Percentiles rank a stretch among this genome's conserved stretches.
Conservation (phyloP, 2,113 vertebrate genomes). For the Saccopteryx leptura region DNA sequence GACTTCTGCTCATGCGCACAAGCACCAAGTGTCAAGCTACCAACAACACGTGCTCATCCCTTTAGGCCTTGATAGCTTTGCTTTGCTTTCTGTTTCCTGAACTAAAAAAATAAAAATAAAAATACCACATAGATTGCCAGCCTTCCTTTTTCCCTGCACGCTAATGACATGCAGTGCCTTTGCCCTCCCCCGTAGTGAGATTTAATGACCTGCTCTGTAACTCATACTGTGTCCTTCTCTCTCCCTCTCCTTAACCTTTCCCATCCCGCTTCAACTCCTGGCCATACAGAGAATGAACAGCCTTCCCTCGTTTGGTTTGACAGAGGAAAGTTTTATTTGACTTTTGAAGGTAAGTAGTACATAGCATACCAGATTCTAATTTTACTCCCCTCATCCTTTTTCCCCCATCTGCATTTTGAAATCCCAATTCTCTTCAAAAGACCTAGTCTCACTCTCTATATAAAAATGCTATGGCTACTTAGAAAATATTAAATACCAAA, state of each 20-base stretch:
- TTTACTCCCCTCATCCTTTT: slow-evolving; percentile 76
- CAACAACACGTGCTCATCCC: slow-evolving; percentile 74
- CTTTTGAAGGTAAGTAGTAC: slow-evolving; percentile 99
- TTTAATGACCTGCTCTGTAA: slow-evolving; percentile 95
- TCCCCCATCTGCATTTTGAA: slow-evolving; percentile 60
- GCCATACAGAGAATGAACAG: slow-evolving; percentile 99
- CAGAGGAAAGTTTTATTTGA: slow-evolving; percentile 99
- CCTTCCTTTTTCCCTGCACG: slow-evolving; percentile 83
- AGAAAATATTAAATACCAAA: slow-evolving; percentile 61
- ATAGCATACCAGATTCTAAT: slow-evolving; percentile 88
- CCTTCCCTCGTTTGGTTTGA: slow-evolving; percentile 99
- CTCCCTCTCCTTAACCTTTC: slow-evolving; percentile 92
- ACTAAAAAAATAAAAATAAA: slow-evolving; percentile 53
- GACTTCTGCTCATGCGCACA: slow-evolving; percentile 58
- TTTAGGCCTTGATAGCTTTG: slow-evolving; percentile 86
- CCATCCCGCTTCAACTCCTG: slow-evolving; percentile 92
- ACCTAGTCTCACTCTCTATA: slow-evolving; percentile 69
- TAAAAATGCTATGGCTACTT: slow-evolving; percentile 87
- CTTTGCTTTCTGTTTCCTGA: slow-evolving; percentile 85
- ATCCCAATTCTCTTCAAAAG: slow-evolving; percentile 80
- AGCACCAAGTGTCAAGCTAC: slow-evolving; percentile 4
- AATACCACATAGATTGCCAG: slow-evolving; percentile 6
- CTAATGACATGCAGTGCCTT: slow-evolving; percentile 86
- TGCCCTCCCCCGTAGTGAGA: slow-evolving; percentile 90
- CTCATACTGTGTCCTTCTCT: slow-evolving; percentile 99